Conservation (phyloP, 2,888 invertebrate species). For the Agriotes lineatus region DNA sequence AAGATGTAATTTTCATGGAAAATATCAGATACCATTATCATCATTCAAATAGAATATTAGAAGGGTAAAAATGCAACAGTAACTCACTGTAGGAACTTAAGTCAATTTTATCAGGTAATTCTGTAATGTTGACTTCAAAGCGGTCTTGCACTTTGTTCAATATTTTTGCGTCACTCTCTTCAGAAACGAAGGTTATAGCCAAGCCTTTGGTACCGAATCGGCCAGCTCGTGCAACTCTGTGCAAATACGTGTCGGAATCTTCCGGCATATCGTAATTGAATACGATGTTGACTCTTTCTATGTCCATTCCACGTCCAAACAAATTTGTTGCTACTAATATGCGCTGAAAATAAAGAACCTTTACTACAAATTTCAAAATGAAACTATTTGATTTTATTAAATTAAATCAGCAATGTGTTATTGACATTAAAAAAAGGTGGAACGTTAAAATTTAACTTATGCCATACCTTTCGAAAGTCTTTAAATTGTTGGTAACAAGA, state of each 20-base stretch:
- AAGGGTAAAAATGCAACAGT: background rate
- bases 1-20: slow-evolving; percentile 30
- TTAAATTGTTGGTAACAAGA: slow-evolving; percentile 99
- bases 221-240: slow-evolving; percentile 97
- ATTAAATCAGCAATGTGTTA: no score
- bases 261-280: slow-evolving; percentile 99
- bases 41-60: no score
- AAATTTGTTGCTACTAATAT: slow-evolving; percentile 98
- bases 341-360: slow-evolving; percentile 68
- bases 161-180: slow-evolving; percentile 97
- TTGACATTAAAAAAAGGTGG: background rate
- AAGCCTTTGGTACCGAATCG: slow-evolving; percentile 99
- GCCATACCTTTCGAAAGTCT: slow-evolving; percentile 92
- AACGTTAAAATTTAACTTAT: background rate
- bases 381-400: no score
- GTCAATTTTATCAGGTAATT: slow-evolving; percentile 98
- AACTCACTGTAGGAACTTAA: slow-evolving; percentile 93
- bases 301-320: slow-evolving; percentile 99
- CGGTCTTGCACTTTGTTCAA: slow-evolving; percentile 99
- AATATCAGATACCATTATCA: slow-evolving; percentile 20
- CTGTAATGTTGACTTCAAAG: slow-evolving; percentile 98
- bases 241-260: slow-evolving; percentile 98
- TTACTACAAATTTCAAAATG: background rate
- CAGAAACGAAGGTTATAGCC: slow-evolving; percentile 98
- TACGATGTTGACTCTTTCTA: slow-evolving; percentile 99